These are phyloP conservation scores for Eristalis tenax DNA, from an alignment of 2,888 invertebrate species.

Conservation along the genomic window DNA sequence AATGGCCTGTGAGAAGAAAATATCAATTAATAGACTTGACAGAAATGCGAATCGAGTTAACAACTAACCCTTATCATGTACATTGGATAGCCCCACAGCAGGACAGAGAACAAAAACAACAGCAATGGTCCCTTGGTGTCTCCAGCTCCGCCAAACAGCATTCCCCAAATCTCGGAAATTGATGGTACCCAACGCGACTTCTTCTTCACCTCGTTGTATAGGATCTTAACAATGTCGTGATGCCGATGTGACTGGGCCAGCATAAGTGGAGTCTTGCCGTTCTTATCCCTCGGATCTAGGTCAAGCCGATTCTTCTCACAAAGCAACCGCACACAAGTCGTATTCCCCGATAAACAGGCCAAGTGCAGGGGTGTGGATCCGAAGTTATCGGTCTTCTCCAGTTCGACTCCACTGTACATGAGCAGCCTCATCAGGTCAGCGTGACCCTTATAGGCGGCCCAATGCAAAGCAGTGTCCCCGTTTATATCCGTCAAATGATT, in stretches of 20 bases:
- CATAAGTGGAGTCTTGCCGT: conserved; percentile 95
- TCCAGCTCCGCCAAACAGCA: conserved; percentile 94
- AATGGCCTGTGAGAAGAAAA: conserved; percentile 85
- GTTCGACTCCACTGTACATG: conserved; percentile 94
- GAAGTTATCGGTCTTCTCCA: conserved; percentile 94
- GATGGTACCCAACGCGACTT: conserved; percentile 93
- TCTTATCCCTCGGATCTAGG: conserved; percentile 92
- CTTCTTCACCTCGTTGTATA: conserved; percentile 91
- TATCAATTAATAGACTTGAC: background rate
- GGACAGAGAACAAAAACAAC: conserved; percentile 91
- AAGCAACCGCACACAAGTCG: conserved; percentile 91
- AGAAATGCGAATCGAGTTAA: no score
- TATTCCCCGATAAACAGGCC: conserved; percentile 93
- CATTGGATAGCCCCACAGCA: conserved; percentile 97
- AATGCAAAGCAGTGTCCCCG: conserved; percentile 95
- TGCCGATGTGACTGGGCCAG: conserved; percentile 94
- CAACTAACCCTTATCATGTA: conserved; percentile 89
- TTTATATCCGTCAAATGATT: conserved; percentile 94
- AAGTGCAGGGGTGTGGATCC: conserved; percentile 95
- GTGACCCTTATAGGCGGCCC: conserved; percentile 97
- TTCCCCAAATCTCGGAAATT: conserved; percentile 92
- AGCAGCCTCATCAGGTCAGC: conserved; percentile 92
- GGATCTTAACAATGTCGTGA: conserved; percentile 89
- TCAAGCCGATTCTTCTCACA: conserved; percentile 96
- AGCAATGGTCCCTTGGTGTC: conserved; percentile 94